Conservation (phyloP, 2,113 vertebrate species). For the Mormoops blainvillei region DNA sequence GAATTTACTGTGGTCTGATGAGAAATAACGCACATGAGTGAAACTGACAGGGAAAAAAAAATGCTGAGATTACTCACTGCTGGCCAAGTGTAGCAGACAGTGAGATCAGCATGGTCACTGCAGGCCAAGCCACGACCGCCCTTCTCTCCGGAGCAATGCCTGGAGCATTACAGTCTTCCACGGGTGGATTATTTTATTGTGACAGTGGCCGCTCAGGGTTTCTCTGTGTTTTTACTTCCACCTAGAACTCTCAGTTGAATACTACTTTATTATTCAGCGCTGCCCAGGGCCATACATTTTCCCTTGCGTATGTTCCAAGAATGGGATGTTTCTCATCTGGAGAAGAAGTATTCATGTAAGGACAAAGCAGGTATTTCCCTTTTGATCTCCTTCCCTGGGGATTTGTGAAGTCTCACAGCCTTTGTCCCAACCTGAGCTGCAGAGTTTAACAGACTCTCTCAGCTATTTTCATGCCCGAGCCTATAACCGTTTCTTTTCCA, state of each 20-base stretch:
- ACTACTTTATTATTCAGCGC: background rate
- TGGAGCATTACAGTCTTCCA: background rate
- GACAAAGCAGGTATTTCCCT: background rate
- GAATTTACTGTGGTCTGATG: background rate
- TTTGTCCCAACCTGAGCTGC: background rate
- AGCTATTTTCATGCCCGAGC: background rate
- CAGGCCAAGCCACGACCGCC: background rate
- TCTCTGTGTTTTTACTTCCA: background rate
- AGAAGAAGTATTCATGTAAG: background rate
- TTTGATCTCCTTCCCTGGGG: background rate
- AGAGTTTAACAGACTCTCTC: background rate
- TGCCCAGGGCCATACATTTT: background rate
- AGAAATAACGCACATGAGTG: conserved; percentile 4
- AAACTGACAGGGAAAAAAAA: background rate
- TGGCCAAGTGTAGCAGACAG: background rate
- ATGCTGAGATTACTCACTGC: background rate
- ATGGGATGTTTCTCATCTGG: background rate
- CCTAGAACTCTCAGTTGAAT: background rate
- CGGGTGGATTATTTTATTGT: background rate
- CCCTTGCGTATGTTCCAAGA: background rate
- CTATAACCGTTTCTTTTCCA: background rate
- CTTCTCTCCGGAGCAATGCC: background rate
- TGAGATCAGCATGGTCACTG: background rate
- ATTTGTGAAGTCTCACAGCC: background rate
- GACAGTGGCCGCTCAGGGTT: background rate